Evolutionary conservation across 2,888 invertebrate species (phyloP).

Genomic region (Podabrus alpinus): DNA sequence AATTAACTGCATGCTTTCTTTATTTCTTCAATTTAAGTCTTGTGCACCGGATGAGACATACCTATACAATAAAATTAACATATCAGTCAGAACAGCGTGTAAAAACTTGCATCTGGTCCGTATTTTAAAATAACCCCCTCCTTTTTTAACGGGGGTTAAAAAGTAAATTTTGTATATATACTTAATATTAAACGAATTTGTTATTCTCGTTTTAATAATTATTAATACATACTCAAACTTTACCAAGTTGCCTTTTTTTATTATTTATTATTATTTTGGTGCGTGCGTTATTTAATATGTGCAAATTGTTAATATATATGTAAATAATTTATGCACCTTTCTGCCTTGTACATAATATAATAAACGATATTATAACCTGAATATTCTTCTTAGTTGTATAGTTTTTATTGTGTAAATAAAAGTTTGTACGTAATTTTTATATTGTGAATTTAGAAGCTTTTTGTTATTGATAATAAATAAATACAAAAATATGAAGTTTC

Average conservation of each 20-base stretch:
- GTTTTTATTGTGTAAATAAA: constrained; percentile 1
- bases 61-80: background rate
- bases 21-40: background rate
- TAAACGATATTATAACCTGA: background rate
- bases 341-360: background rate
- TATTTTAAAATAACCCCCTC: too few relatives aligned
- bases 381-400: background rate
- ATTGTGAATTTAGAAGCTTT: constrained; percentile 2
- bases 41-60: background rate
- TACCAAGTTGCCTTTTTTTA: background rate
- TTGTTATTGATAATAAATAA: background rate
- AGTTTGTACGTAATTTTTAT: background rate
- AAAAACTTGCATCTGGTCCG: background rate
- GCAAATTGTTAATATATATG: background rate
- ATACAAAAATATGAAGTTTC: background rate
- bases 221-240: background rate
- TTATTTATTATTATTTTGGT: background rate
- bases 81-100: background rate
- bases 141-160: too few relatives aligned
- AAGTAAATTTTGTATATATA: background rate
- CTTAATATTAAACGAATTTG: background rate
- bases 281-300: background rate
- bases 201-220: background rate
- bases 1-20: background rate
- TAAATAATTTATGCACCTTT: background rate